Percentiles rank a stretch among this genome's conserved stretches.
Conservation (phyloP, 2,888 invertebrate genomes). For the Caenorhabditis afra region DNA sequence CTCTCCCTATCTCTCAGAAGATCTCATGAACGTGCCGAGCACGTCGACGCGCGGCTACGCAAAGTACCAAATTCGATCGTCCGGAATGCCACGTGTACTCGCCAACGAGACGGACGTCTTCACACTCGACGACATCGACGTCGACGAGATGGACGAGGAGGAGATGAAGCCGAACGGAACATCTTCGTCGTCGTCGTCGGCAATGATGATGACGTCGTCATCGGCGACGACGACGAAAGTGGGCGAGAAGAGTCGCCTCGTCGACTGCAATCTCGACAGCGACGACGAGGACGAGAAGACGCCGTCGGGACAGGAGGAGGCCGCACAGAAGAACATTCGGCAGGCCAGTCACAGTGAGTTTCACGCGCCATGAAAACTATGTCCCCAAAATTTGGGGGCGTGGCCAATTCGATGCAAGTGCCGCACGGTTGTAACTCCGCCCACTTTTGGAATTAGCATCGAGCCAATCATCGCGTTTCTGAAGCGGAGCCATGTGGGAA, state of each 20-base stretch:
- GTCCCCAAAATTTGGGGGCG: no score
- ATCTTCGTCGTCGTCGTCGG: no score
- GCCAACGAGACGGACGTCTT: constrained; percentile 70
- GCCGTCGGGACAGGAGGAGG: no score
- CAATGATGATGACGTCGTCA: no score
- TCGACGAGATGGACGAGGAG: constrained; percentile 58
- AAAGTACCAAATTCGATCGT: constrained; percentile 62
- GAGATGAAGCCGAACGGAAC: constrained; percentile 33
- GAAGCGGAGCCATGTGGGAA: no score
- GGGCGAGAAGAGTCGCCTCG: constrained; percentile 67
- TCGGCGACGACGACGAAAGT: constrained; percentile 23
- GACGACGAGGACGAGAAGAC: constrained; percentile 68
- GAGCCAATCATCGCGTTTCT: no score
- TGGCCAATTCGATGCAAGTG: no score
- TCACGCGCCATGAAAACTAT: no score
- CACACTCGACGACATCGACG: constrained; percentile 67
- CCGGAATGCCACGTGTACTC: constrained; percentile 61
- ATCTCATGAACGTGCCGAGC: constrained; percentile 51
- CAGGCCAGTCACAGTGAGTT: constrained; percentile 40
- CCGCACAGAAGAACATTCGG: constrained; percentile 45
- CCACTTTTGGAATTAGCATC: no score
- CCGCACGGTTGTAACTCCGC: no score
- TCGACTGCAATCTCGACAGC: constrained; percentile 70
- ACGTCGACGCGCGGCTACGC: constrained; percentile 61
- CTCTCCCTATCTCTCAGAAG: no score